Evolutionary conservation across 2,888 invertebrate genomes (phyloP).

Genomic region (Bombylius major): DNA sequence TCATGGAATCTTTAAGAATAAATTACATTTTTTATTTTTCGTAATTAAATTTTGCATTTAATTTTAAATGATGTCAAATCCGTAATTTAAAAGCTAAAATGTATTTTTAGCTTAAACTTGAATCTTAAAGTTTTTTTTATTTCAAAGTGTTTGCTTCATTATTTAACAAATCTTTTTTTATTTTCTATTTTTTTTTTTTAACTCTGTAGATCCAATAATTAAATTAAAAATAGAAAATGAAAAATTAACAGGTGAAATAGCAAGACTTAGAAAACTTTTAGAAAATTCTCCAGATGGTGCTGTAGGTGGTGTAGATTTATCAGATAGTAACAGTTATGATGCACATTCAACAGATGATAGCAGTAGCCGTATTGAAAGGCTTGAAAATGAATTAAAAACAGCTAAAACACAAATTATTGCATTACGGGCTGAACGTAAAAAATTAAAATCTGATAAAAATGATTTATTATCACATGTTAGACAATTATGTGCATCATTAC

Average conservation of each 20-base stretch:
- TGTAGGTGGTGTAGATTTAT: slow-evolving; percentile 39
- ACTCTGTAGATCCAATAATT: slow-evolving; percentile 23
- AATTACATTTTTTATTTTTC: too few species aligned
- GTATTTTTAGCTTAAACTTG: too few species aligned
- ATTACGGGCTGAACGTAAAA: slow-evolving; percentile 78
- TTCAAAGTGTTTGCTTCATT: too few species aligned
- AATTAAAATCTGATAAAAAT: slow-evolving; percentile 84
- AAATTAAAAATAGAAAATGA: slow-evolving; percentile 57
- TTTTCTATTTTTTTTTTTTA: background rate
- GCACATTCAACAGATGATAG: slow-evolving; percentile 31
- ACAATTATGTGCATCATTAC: slow-evolving; percentile 82
- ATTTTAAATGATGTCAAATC: too few species aligned
- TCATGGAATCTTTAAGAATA: too few species aligned
- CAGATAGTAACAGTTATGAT: slow-evolving; percentile 32
- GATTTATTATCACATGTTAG: slow-evolving; percentile 90
- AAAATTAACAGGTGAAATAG: slow-evolving; percentile 43
- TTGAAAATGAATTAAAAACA: slow-evolving; percentile 34
- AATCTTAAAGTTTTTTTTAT: too few species aligned
- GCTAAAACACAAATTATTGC: slow-evolving; percentile 42
- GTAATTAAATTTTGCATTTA: too few species aligned
- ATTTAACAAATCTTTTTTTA: background rate
- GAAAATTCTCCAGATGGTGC: slow-evolving; percentile 49
- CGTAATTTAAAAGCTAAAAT: too few species aligned
- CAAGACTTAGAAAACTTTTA: slow-evolving; percentile 30
- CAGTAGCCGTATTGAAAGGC: slow-evolving; percentile 39